phyloP scores from a whole-genome alignment of 2,888 invertebrate species.

The Oxyteleia sp. region DNA sequence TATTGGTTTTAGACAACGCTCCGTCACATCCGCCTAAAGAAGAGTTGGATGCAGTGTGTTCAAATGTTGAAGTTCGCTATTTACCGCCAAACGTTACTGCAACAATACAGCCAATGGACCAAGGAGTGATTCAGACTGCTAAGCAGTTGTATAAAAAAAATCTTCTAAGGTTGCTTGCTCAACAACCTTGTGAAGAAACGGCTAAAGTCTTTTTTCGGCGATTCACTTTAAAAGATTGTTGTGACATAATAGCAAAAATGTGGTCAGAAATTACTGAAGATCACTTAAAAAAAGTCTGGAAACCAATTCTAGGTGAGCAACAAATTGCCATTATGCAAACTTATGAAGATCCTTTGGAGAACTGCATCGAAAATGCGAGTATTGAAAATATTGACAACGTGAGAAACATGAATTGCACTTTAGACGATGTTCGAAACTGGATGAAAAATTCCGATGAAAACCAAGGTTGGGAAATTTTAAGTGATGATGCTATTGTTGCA shows the following conservation, averaged over 20 bases:
- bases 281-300: slow-evolving; percentile 1
- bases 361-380: no score
- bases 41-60: background rate
- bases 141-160: slow-evolving; percentile 32
- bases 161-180: background rate
- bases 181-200: background rate
- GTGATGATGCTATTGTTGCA: background rate
- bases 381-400: no score
- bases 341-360: no score
- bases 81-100: slow-evolving; percentile 4
- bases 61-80: slow-evolving; percentile 13
- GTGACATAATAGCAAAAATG: slow-evolving; percentile 2
- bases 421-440: no score
- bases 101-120: slow-evolving; percentile 21
- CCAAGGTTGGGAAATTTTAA: slow-evolving; percentile 2
- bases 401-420: no score
- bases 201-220: slow-evolving; percentile 1
- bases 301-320: background rate
- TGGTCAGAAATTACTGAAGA: background rate
- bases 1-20: slow-evolving; percentile 9
- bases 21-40: slow-evolving; percentile 13
- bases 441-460: background rate
- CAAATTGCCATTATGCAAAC: background rate
- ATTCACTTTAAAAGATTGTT: slow-evolving; percentile 11
- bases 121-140: slow-evolving; percentile 12